phyloP scores from a whole-genome alignment of 2,888 invertebrate genomes.

The Dryomyza anilis region DNA sequence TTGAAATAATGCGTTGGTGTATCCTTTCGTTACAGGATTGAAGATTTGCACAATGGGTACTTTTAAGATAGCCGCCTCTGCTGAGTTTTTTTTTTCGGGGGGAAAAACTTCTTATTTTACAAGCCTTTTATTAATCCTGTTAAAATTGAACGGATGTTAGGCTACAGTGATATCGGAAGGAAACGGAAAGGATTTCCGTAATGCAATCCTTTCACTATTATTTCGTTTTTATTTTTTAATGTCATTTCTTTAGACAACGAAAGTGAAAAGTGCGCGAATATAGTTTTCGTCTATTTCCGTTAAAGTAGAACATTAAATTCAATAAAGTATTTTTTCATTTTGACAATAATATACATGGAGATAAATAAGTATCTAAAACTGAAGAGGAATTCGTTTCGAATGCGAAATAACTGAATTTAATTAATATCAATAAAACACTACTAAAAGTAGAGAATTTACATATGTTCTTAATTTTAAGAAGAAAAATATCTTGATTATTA shows the following conservation, averaged over 20 bases:
- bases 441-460: too few species aligned
- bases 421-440: too few species aligned
- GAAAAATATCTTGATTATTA: too few species aligned
- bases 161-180: not conserved
- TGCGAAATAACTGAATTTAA: too few species aligned
- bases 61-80: not conserved
- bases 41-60: too few species aligned
- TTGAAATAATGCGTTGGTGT: too few species aligned
- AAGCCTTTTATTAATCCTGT: constrained; percentile 52
- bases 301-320: too few species aligned
- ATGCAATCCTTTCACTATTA: constrained; percentile 40
- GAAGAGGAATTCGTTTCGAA: not conserved
- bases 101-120: constrained; percentile 30
- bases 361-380: not conserved
- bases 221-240: not conserved
- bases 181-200: constrained; percentile 55
- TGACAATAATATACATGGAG: not conserved
- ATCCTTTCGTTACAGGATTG: too few species aligned
- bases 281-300: too few species aligned
- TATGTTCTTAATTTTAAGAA: too few species aligned
- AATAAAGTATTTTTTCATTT: not conserved
- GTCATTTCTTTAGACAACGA: not conserved
- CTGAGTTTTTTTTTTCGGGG: constrained; percentile 31
- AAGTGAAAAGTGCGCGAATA: not conserved
- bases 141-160: constrained; percentile 28